phyloP scores from a whole-genome alignment of 2,888 invertebrate species.

The Lamellibrachia columna region DNA sequence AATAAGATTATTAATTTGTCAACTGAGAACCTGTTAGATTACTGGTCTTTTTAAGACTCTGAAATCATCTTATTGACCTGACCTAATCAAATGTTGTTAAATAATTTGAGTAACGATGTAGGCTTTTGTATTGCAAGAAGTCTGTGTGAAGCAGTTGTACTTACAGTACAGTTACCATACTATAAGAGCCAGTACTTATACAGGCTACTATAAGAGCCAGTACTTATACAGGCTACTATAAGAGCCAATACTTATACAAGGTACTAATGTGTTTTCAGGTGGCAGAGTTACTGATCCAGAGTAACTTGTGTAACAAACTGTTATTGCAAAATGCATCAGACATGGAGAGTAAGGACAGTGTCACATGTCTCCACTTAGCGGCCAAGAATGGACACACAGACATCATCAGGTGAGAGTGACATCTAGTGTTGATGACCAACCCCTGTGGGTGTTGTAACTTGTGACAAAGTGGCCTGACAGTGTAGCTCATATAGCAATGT shows the following conservation, averaged over 20 bases:
- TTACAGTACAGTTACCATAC: neutral
- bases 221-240: neutral
- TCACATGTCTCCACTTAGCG: slow-evolving; percentile 66
- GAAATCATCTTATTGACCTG: no score
- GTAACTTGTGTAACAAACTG: slow-evolving; percentile 61
- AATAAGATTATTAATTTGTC: neutral
- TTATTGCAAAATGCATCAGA: slow-evolving; percentile 61
- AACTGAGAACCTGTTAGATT: neutral
- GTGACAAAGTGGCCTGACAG: no score
- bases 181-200: neutral
- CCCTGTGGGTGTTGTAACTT: no score
- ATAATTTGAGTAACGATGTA: slow-evolving; percentile 5
- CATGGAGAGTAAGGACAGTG: slow-evolving; percentile 60
- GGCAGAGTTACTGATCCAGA: slow-evolving; percentile 61
- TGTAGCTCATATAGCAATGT: no score
- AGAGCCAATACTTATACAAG: neutral
- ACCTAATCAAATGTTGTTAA: neutral
- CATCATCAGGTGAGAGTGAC: slow-evolving; percentile 61
- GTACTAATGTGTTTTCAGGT: slow-evolving; percentile 51
- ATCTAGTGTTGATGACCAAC: neutral
- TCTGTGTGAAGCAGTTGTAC: neutral
- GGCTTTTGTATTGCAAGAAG: neutral
- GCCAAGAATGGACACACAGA: slow-evolving; percentile 67
- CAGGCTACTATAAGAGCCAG: neutral
- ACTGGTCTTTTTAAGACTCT: neutral